Evolutionary conservation across 2,797 vertebrate genomes (phyloP), one percentile per base, ranked within the genome.

Genomic region (Kryptolebias ocellatus): DNA sequence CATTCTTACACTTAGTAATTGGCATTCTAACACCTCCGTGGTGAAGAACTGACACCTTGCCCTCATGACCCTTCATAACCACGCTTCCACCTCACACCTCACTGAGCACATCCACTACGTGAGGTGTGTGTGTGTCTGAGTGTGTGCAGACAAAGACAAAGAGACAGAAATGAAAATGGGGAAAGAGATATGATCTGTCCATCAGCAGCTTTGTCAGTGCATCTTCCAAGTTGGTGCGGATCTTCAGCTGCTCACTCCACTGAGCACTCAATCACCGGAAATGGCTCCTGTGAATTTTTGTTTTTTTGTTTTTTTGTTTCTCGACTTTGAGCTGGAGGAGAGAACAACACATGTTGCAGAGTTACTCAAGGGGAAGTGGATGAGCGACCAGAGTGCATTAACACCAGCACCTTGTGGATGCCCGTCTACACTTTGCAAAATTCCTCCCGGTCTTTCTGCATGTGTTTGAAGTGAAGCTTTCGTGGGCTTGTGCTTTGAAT

Each of bases 401-500:
- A 83, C 79, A 84, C 86, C 45, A 37, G 53, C 6, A 9, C 24
- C 52, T 47, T 62, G 63, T 57, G 57, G 61, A 11, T 56, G 70
- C 55, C 60, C 52, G 1, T 70, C 64, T 67, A 24, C 64, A 57
- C 72, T 68, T 62, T 77, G 70, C 78, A 60, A 81, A 70, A 77
- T 72, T 82, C 72, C 76, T 88, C 67, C 76, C 76, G 74, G 68
- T 88, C 78, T 73, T 78, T 74, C 70, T 81, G 78, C 79, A 85
- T 68, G 83, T 50, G 64, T 80, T 89, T 42, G 0, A 78, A 90
- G 87, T 64, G 85, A 82, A 86, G 83, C 88, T 86, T 94, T 88
- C 88, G 87, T 73, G 78, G 91, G 92, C 90, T 89, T 85, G 64
- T 59, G 90, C 91, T 87, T 95, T 96, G 91, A 95, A 95, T 95